Percentiles rank a stretch among this genome's conserved stretches.
phyloP scores from a whole-genome alignment of 2,888 invertebrate species.

The Acleris emargana region DNA sequence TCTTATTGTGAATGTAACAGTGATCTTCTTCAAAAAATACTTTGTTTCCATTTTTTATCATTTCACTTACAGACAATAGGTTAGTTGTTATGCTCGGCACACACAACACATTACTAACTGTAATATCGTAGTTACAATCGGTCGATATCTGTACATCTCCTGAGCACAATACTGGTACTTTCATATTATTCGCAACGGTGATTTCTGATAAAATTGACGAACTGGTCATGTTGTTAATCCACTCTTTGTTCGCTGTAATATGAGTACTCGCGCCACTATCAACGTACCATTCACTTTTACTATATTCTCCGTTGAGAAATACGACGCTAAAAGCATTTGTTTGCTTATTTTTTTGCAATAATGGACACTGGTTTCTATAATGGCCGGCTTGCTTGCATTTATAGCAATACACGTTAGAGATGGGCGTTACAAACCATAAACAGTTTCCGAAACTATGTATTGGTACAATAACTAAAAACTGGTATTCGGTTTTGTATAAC shows the following conservation, averaged over 20 bases:
- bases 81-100: constrained; percentile 24
- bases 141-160: constrained; percentile 21
- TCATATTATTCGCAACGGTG: constrained; percentile 10
- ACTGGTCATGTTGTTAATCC: constrained; percentile 31
- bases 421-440: too few relatives aligned
- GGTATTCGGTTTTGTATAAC: too few relatives aligned
- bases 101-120: constrained; percentile 10
- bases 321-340: constrained; percentile 44
- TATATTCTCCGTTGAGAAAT: constrained; percentile 42
- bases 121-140: constrained; percentile 9
- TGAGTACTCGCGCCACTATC: constrained; percentile 45
- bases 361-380: constrained; percentile 36
- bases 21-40: constrained; percentile 19
- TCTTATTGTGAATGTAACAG: constrained; percentile 23
- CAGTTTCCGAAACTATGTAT: too few relatives aligned
- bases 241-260: constrained; percentile 40
- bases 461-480: too few relatives aligned
- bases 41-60: constrained; percentile 30
- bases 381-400: too few relatives aligned
- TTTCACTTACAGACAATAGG: constrained; percentile 30
- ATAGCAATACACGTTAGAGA: too few relatives aligned
- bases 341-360: constrained; percentile 33
- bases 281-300: constrained; percentile 42
- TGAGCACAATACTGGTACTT: constrained; percentile 3
- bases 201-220: constrained; percentile 6